phyloP scores from a whole-genome alignment of 2,113 vertebrate species.

The Indicator maculatus region DNA sequence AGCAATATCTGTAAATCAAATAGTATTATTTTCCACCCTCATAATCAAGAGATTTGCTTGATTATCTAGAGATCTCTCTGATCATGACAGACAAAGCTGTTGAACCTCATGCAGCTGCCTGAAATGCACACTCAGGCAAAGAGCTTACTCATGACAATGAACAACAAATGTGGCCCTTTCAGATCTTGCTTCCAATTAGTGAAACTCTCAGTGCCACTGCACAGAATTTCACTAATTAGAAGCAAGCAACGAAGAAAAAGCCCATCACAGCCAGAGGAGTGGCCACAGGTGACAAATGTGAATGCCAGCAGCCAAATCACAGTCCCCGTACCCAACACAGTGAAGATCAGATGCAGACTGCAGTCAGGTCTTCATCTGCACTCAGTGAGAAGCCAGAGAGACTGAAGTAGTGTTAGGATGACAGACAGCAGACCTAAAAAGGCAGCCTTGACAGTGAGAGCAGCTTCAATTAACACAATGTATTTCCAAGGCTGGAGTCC shows the following conservation, averaged over 20 bases:
- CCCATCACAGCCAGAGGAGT: neutral
- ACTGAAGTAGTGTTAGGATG: neutral
- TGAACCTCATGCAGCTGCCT: conserved; percentile 18
- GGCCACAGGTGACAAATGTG: conserved; percentile 27
- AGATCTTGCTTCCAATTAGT: neutral
- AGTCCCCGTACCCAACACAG: neutral
- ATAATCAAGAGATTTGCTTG: conserved; percentile 33
- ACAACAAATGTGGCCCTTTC: neutral
- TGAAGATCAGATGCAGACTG: neutral
- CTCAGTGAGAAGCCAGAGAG: neutral
- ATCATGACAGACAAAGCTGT: neutral
- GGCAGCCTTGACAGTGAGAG: neutral
- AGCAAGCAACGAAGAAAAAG: neutral
- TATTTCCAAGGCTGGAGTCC: neutral
- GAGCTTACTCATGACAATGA: neutral
- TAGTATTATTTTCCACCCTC: conserved; percentile 16
- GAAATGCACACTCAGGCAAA: neutral
- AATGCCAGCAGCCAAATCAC: neutral
- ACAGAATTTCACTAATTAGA: no score
- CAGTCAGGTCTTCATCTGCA: neutral
- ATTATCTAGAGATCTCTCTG: conserved; percentile 7
- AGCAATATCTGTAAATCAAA: conserved; percentile 43
- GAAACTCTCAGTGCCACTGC: neutral
- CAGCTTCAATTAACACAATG: neutral
- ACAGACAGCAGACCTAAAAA: neutral